Base-by-base conservation (phyloP, 1,140 invertebrate species). In the Ceratina calcarata region DNA sequence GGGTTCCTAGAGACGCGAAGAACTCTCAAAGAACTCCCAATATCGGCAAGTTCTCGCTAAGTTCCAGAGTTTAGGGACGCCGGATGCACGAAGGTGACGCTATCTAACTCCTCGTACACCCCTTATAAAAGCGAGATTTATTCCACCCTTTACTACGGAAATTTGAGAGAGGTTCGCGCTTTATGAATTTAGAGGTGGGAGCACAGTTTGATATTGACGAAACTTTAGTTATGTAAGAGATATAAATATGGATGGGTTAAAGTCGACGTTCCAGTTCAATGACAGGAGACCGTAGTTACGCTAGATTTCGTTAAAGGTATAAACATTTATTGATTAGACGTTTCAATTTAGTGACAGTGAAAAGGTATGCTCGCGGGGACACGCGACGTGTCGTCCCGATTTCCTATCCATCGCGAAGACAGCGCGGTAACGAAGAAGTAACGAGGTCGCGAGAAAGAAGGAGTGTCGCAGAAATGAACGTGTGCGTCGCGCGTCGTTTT, bases 71-170 rank as follows among this genome's bases (percentile, higher is more conserved):
- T 16, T 18, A 16, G 27, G 45, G 58, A 37, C 57, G 20, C 15
- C 18, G 32, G 10, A n/a, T 13, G 49, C 67, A 83, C 32, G 66
- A 67, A 78, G 78, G 61, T 81, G 62, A 57, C 75, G 53, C 68
- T 78, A 45, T 45, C 37, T 45, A 81, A 81, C 75, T 78, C 68
- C 49, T 53, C 16, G 70, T 57, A 83, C 60, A 53, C 55, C 32
- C 51, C 55, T 27, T 67, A 55, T 32, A 73, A 84, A 45, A 72
- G 60, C 27, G 76, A 78, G 67, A 65, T 78, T 69, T 68, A 81
- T 83, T 68, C 24, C 16, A 57, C 53, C 8, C 69, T 65, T 71
- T 57, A 49, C 68, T 37, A 24, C 45, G 49, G 70, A 24, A 45
- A 24, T 45, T 27, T 27, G 2, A 20, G 49, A 45, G 37, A 45